phyloP scores from a whole-genome alignment of 2,888 invertebrate genomes.

The Branchipolynoe longqiensis region DNA sequence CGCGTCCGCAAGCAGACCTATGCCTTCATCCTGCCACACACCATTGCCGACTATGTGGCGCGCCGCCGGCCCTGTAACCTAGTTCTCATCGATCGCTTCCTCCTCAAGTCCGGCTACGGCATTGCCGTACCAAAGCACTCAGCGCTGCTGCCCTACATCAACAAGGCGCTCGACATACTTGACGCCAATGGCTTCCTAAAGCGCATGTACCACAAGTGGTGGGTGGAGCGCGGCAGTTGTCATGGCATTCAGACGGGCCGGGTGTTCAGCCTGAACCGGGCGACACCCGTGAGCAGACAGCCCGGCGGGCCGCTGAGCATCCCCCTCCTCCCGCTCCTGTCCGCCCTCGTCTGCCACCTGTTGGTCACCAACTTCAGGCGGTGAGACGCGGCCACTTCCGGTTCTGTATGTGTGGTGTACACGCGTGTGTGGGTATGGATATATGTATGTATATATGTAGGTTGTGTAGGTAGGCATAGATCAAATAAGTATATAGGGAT shows the following conservation, averaged over 20 bases:
- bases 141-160: slow-evolving; percentile 61
- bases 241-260: slow-evolving; percentile 64
- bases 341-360: not conserved
- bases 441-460: no score
- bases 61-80: slow-evolving; percentile 66
- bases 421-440: no score
- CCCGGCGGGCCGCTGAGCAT: no score
- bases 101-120: slow-evolving; percentile 64
- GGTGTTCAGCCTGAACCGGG: slow-evolving; percentile 61
- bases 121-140: slow-evolving; percentile 66
- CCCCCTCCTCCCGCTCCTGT: not conserved
- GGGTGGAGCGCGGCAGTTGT: slow-evolving; percentile 62
- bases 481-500: no score
- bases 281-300: slow-evolving; percentile 1
- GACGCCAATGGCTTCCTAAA: slow-evolving; percentile 63
- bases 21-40: slow-evolving; percentile 67
- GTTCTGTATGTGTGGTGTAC: no score
- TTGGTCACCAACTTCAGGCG: not conserved
- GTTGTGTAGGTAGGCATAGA: no score
- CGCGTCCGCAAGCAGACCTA: slow-evolving; percentile 61
- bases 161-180: slow-evolving; percentile 60
- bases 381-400: no score
- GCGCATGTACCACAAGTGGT: slow-evolving; percentile 64
- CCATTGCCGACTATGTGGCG: slow-evolving; percentile 67
- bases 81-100: slow-evolving; percentile 63